A percentile compares a stretch with the other conserved stretches of the same genome.
These are phyloP conservation scores for Telmatochromis sp. DNA, from an alignment of 2,113 vertebrate species.

Conservation along the genomic window DNA sequence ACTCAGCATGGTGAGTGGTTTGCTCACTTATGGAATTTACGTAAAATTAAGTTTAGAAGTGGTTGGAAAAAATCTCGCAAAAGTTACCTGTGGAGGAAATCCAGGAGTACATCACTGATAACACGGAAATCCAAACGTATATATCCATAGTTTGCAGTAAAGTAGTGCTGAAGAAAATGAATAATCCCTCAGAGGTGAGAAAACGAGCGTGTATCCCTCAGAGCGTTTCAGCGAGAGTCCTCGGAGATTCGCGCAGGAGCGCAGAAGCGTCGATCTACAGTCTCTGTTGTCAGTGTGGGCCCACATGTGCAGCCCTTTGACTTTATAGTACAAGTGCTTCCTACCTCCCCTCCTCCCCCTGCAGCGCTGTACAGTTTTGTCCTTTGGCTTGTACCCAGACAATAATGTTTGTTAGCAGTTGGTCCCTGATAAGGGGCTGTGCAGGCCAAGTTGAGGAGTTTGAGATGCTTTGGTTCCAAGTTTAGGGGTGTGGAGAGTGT, in stretches of 20 bases:
- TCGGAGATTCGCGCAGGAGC: neutral
- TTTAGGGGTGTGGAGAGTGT: neutral
- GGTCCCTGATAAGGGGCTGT: constrained; percentile 76
- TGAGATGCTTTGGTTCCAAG: constrained; percentile 73
- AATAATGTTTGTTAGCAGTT: constrained; percentile 80
- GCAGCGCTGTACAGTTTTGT: constrained; percentile 73
- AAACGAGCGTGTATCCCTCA: neutral
- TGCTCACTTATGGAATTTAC: neutral
- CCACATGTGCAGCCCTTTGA: constrained; percentile 36
- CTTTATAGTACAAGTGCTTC: constrained; percentile 52
- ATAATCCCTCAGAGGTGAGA: constrained; percentile 27
- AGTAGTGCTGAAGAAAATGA: neutral
- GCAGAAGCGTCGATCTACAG: neutral
- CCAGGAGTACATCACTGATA: constrained; percentile 69
- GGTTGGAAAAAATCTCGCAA: neutral
- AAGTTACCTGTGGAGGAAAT: constrained; percentile 60
- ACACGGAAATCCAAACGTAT: constrained; percentile 71
- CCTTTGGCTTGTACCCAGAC: constrained; percentile 76
- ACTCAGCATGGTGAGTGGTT: neutral
- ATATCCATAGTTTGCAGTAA: constrained; percentile 73
- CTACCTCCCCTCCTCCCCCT: constrained; percentile 12
- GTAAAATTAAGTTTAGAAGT: accelerated
- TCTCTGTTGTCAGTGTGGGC: constrained; percentile 20
- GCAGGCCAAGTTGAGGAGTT: constrained; percentile 75
- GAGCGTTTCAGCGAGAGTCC: neutral